These are phyloP conservation scores for Brachylomia viminalis DNA, from an alignment of 2,888 invertebrate genomes.

Conservation along the genomic window DNA sequence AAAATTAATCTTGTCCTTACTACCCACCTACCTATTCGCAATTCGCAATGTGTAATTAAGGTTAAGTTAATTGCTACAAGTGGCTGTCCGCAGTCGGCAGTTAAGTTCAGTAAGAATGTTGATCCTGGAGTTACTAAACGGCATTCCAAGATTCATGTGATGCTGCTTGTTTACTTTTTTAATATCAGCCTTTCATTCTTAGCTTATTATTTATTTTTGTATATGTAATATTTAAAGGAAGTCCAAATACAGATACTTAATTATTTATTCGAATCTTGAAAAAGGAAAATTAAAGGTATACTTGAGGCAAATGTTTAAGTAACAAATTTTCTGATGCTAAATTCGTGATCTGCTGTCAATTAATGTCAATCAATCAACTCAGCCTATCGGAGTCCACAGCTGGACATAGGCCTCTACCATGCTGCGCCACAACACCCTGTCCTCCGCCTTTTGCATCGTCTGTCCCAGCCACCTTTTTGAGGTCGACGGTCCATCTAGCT, in stretches of 20 bases:
- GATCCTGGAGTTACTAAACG: slow-evolving; percentile 32
- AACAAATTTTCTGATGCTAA: background rate
- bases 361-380: too few relatives aligned
- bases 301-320: background rate
- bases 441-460: too few relatives aligned
- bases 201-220: background rate
- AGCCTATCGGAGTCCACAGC: too few relatives aligned
- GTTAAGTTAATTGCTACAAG: slow-evolving; percentile 29
- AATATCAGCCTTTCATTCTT: slow-evolving; percentile 6
- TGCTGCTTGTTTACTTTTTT: slow-evolving; percentile 16
- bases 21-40: slow-evolving; percentile 5
- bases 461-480: too few relatives aligned
- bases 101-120: slow-evolving; percentile 28
- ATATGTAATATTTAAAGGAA: background rate
- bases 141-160: slow-evolving; percentile 44
- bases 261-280: background rate
- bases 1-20: background rate
- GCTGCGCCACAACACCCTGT: too few relatives aligned
- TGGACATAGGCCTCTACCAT: too few relatives aligned
- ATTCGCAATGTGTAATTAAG: slow-evolving; percentile 27
- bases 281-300: background rate
- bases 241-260: background rate
- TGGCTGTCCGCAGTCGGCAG: slow-evolving; percentile 7
- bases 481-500: too few relatives aligned
- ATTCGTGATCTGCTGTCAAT: too few relatives aligned